Percentiles rank a stretch among this genome's conserved stretches.
These are phyloP conservation scores for Druceiella hillmani DNA, from an alignment of 2,888 invertebrate genomes.

Conservation along the genomic window DNA sequence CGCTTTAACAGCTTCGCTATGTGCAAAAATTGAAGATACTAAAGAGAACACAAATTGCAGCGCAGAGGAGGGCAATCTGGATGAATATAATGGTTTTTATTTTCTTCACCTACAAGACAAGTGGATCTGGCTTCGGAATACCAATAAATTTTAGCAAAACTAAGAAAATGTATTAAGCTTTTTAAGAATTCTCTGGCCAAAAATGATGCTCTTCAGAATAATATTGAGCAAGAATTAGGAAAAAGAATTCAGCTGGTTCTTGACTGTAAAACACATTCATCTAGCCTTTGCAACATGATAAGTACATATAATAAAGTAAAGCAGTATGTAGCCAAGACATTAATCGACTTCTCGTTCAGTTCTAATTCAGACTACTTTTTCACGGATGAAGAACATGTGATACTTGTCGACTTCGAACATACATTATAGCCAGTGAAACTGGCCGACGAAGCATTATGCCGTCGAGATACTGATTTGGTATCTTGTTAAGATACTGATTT, in stretches of 20 bases:
- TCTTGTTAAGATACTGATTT: too few species aligned
- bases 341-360: constrained; percentile 2
- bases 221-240: too few species aligned
- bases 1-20: too few species aligned
- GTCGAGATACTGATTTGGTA: too few species aligned
- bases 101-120: neutral
- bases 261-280: constrained; percentile 3
- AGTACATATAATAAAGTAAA: constrained; percentile 6
- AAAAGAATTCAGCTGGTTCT: constrained; percentile 5
- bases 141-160: neutral
- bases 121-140: constrained; percentile 3
- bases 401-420: constrained; percentile 3
- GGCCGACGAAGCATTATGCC: too few species aligned
- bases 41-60: constrained; percentile 2
- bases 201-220: too few species aligned
- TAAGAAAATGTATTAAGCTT: too few species aligned
- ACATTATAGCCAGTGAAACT: constrained; percentile 4
- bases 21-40: neutral
- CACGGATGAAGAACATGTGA: constrained; percentile 5
- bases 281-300: constrained; percentile 3
- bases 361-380: constrained; percentile 6
- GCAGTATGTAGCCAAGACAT: constrained; percentile 4
- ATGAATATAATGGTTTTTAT: constrained; percentile 3
- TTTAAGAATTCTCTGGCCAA: too few species aligned
- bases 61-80: constrained; percentile 2